Evolutionary conservation across 2,113 vertebrate genomes (phyloP).

Genomic region (Forbesichthys papilliferus): DNA sequence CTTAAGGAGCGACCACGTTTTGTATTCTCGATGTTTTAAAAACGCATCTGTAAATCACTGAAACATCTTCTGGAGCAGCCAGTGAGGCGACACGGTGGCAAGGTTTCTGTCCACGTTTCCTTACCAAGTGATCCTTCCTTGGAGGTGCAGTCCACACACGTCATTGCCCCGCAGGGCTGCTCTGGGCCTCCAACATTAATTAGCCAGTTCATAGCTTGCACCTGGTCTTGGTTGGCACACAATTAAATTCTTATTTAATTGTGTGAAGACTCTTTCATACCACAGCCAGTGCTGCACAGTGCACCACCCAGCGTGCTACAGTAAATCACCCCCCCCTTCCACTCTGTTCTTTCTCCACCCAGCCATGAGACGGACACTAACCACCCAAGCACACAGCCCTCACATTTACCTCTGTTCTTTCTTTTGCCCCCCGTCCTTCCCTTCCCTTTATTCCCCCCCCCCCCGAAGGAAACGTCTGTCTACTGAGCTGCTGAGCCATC

Average conservation of each 20-base stretch:
- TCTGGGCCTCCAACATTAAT: constrained; percentile 66
- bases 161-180: constrained; percentile 65
- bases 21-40: constrained; percentile 5
- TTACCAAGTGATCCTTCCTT: constrained; percentile 58
- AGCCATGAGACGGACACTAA: constrained; percentile 24
- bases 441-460: constrained; percentile 43
- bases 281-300: not conserved
- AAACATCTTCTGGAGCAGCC: not conserved
- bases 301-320: not conserved
- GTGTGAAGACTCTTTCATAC: too few species aligned
- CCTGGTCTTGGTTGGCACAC: constrained; percentile 40
- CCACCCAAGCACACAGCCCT: constrained; percentile 27
- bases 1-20: constrained; percentile 12
- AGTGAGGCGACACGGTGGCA: not conserved
- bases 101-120: constrained; percentile 28
- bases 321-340: not conserved
- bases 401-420: constrained; percentile 4
- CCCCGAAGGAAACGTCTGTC: constrained; percentile 57
- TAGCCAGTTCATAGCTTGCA: constrained; percentile 60
- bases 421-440: not conserved
- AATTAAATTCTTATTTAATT: constrained; percentile 32
- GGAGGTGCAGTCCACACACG: constrained; percentile 55
- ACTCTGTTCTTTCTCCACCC: constrained; percentile 13
- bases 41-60: constrained; percentile 27
- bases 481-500: constrained; percentile 58